Evolutionary conservation across 2,888 invertebrate genomes (phyloP).

Genomic region (Ernsta delagoae): DNA sequence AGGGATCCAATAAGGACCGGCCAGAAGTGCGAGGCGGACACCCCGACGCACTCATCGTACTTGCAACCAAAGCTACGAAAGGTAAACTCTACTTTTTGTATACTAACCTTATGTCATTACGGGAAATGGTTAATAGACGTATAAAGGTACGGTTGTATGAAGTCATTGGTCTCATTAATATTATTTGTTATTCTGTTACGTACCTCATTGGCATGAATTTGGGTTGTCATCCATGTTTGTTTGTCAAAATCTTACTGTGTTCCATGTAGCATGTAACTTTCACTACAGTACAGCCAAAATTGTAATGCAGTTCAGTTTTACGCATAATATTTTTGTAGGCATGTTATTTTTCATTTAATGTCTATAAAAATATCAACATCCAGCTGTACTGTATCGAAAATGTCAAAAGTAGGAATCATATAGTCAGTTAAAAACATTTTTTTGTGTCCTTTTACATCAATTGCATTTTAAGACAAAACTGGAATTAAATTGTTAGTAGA

Average conservation of each 20-base stretch:
- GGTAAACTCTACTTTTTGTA: constrained; percentile 73
- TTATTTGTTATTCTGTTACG: neutral
- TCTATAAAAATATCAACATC: neutral
- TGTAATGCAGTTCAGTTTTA: no score
- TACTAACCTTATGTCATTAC: constrained; percentile 13
- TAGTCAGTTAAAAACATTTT: no score
- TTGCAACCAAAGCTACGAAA: constrained; percentile 97
- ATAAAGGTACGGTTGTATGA: neutral
- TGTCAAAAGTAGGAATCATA: neutral
- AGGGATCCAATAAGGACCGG: constrained; percentile 93
- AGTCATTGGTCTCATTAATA: constrained; percentile 3
- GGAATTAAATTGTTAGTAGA: neutral
- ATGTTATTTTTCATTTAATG: neutral
- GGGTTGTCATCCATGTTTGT: constrained; percentile 11
- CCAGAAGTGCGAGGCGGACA: constrained; percentile 97
- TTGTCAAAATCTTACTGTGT: constrained; percentile 2
- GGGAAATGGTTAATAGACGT: constrained; percentile 10
- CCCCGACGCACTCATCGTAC: constrained; percentile 96
- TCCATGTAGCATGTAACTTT: constrained; percentile 9
- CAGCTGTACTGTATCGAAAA: neutral
- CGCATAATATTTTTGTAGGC: no score
- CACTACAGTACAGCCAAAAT: neutral
- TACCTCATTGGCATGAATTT: constrained; percentile 23
- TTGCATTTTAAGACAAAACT: no score
- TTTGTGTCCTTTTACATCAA: neutral